Evolutionary conservation across 2,888 invertebrate genomes (phyloP), one percentile per base, ranked within the genome.

Genomic region (Pandemis corylana): DNA sequence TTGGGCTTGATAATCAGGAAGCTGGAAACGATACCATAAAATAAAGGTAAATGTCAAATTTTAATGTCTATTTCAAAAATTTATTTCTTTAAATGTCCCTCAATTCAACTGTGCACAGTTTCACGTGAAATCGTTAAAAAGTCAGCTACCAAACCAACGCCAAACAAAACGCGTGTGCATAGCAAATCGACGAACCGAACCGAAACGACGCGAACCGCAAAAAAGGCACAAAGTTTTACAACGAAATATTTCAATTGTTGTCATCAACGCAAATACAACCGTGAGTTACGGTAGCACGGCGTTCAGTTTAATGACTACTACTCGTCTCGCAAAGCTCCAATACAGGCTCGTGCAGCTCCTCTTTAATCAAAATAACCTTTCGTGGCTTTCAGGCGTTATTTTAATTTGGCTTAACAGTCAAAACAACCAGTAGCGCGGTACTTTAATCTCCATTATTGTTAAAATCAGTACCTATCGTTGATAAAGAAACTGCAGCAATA

Each of bases 161-260:
- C 63, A 68, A 67, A 68, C 64, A 65, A 72, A 69, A 75, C 56
- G 56, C 59, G 67, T 68, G 63, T 64, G 67, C 75, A 71, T 68
- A 75, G 59, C 68, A 72, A 71, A 77, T 76, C 76, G 68, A 73
- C 62, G 76, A 68, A 78, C 74, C 78, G 76, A 76, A 78, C 69
- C 80, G 77, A 69, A 76, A 76, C 76, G 71, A 68, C 68, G 68
- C 62, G n/a, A 67, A 53, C 70, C 61, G 59, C 63, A 71, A 74
- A 78, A 80, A 82, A 81, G 77, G 75, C 71, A 77, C 78, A 77
- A 85, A 88, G 86, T 86, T 85, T 82, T 82, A 85, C 85, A 87
- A 85, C 87, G 86, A 85, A 87, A 91, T 91, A 87, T 88, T 89
- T 89, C 78, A 84, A 83, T 85, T 89, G 87, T 85, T 87, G 89